Percentiles rank a stretch among this genome's conserved stretches.
These are phyloP conservation scores for Aphrocallistes beatrix DNA, from an alignment of 37 sponge, comb jelly and placozoan species.

Conservation along the genomic window DNA sequence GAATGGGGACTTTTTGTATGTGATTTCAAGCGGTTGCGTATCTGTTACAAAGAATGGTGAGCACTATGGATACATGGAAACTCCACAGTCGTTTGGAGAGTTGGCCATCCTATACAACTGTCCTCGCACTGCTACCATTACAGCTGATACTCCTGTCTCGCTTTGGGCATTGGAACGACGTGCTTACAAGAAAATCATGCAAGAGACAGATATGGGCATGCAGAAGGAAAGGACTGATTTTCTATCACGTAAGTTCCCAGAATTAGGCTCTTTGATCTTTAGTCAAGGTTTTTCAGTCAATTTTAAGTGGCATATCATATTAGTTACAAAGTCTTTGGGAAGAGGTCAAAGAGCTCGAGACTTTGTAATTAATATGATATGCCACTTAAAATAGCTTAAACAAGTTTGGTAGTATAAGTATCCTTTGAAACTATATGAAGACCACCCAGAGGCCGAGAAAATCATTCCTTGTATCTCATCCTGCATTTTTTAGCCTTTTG, in stretches of 20 bases:
- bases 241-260: not conserved
- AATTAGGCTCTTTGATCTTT: no score
- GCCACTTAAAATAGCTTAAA: no score
- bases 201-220: not conserved
- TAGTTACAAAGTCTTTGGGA: no score
- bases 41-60: constrained; percentile 32
- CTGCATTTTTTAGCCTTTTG: no score
- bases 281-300: no score
- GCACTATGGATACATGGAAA: constrained; percentile 27
- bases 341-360: no score
- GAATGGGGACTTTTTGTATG: constrained; percentile 7
- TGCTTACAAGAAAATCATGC: not conserved
- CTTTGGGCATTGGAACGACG: not conserved
- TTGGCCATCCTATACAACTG: constrained; percentile 57
- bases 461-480: no score
- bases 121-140: constrained; percentile 32
- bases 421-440: no score
- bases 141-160: not conserved
- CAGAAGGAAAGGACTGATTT: not conserved
- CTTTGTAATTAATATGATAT: no score
- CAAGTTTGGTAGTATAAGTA: no score
- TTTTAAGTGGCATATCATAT: no score
- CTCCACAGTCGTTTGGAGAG: constrained; percentile 46
- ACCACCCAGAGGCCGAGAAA: no score
- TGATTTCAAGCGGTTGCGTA: constrained; percentile 31